phyloP scores from a whole-genome alignment of 1,140 invertebrate species.

The Drosophila obscura region DNA sequence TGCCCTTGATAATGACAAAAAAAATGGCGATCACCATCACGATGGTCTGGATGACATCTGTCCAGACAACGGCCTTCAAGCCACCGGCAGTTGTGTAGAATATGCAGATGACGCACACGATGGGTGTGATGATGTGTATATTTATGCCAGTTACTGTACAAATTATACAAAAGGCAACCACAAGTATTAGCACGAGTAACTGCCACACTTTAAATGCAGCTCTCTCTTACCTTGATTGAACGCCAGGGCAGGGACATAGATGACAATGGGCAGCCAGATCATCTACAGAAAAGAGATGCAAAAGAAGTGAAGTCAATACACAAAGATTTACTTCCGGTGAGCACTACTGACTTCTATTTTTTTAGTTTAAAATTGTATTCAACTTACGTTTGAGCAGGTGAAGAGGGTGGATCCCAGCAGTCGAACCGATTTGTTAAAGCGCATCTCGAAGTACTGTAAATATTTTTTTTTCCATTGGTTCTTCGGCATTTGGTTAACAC shows the following conservation, averaged over 20 bases:
- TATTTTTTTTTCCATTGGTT: conserved; percentile 46
- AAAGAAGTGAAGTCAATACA: neutral
- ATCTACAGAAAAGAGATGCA: conserved; percentile 85
- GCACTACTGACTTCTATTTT: neutral
- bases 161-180: neutral
- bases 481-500: conserved; percentile 42
- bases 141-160: conserved; percentile 93
- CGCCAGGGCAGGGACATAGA: conserved; percentile 95
- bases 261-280: conserved; percentile 94
- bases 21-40: conserved; percentile 94
- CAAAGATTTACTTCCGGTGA: neutral
- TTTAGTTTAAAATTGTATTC: conserved; percentile 9
- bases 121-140: conserved; percentile 90
- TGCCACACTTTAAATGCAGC: too few species aligned
- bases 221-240: conserved; percentile 90
- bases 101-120: conserved; percentile 86
- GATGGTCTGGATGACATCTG: conserved; percentile 94
- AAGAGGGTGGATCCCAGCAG: conserved; percentile 90
- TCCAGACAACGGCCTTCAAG: conserved; percentile 96
- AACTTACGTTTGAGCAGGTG: conserved; percentile 88
- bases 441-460: conserved; percentile 91
- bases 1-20: conserved; percentile 92
- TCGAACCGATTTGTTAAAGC: conserved; percentile 90
- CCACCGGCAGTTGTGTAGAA: conserved; percentile 87
- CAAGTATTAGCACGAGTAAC: neutral